Conservation (phyloP, 2,888 invertebrate genomes). For the Argyresthia albistria region DNA sequence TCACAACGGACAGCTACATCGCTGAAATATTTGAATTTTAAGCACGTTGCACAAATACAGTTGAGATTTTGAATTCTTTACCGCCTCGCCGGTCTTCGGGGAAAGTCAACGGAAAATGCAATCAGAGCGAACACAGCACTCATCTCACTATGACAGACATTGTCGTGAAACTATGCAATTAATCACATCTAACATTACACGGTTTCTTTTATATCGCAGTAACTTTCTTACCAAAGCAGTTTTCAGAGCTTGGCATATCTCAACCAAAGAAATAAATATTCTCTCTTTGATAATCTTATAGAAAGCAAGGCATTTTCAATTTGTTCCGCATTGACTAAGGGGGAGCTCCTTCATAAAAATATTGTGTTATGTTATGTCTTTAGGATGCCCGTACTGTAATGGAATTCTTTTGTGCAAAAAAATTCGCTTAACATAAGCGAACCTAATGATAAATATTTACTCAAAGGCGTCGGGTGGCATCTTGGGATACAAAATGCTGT, state of each 20-base stretch:
- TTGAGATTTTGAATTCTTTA: neutral
- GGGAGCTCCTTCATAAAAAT: neutral
- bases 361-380: neutral
- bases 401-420: neutral
- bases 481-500: no score
- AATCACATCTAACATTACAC: no score
- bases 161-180: neutral
- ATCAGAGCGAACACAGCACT: neutral
- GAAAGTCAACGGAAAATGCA: neutral
- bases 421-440: neutral
- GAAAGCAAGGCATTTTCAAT: neutral
- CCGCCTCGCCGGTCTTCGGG: neutral
- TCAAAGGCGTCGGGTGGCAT: neutral
- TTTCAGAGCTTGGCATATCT: no score
- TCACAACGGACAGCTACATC: no score
- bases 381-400: neutral
- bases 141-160: neutral
- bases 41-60: neutral
- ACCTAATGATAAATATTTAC: neutral
- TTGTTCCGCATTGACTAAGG: neutral
- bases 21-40: no score
- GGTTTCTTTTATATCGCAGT: no score
- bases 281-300: neutral
- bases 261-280: neutral
- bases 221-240: no score